Evolutionary conservation across 2,113 vertebrate genomes (phyloP).

Genomic region (Heterotis niloticus): DNA sequence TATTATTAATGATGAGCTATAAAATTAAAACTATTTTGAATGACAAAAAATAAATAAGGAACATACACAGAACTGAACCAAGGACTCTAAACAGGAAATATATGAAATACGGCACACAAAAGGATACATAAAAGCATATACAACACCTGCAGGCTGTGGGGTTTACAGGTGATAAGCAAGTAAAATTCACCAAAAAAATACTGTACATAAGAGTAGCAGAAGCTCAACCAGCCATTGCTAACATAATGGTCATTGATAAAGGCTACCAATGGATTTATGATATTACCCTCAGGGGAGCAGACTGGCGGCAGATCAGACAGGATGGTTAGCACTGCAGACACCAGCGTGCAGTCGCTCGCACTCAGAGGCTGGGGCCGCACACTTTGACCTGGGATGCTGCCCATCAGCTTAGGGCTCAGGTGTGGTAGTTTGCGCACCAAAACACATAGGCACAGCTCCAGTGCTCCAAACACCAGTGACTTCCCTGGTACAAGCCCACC

Average conservation of each 20-base stretch:
- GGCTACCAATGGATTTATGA: neutral
- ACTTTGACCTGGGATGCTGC: constrained; percentile 59
- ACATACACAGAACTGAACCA: too few species aligned
- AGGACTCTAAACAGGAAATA: too few species aligned
- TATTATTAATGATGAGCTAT: too few species aligned
- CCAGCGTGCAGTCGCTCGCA: constrained; percentile 69
- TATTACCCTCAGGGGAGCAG: constrained; percentile 91
- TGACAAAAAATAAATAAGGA: too few species aligned
- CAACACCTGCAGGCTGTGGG: too few species aligned
- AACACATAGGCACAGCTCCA: constrained; percentile 85
- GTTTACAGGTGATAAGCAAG: neutral
- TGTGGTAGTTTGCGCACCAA: constrained; percentile 85
- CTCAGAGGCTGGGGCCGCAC: constrained; percentile 64
- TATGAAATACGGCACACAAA: too few species aligned
- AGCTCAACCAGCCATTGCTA: neutral
- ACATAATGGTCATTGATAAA: neutral
- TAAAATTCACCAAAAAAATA: too few species aligned
- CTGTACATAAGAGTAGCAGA: too few species aligned
- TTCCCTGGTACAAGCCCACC: constrained; percentile 85
- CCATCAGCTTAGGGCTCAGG: constrained; percentile 82
- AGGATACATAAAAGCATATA: neutral
- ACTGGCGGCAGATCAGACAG: constrained; percentile 83
- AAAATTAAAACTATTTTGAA: too few species aligned
- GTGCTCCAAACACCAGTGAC: constrained; percentile 83
- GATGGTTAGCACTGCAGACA: constrained; percentile 76